phyloP scores from a whole-genome alignment of 2,797 vertebrate species.

The Meriones psammophilus region DNA sequence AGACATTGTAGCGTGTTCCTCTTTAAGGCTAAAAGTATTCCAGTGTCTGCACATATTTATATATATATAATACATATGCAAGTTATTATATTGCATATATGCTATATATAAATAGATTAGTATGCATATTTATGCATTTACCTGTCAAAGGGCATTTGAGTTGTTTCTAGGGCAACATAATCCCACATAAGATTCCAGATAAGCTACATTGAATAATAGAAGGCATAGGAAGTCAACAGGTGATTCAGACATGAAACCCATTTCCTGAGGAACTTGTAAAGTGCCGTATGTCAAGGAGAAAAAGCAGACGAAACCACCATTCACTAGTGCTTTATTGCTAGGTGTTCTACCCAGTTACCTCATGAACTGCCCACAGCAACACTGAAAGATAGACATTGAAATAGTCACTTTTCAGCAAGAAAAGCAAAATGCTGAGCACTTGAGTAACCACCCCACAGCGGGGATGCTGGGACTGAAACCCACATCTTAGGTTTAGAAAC shows the following conservation, averaged over 20 bases:
- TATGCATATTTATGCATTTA: not conserved
- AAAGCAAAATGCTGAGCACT: not conserved
- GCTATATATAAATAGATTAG: not conserved
- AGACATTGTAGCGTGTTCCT: not conserved
- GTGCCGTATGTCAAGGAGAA: not conserved
- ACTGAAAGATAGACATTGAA: not conserved
- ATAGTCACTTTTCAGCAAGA: not conserved
- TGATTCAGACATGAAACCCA: not conserved
- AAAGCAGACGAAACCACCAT: not conserved
- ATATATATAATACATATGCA: not conserved
- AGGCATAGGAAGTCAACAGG: not conserved
- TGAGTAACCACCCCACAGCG: not conserved
- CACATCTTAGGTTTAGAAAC: not conserved
- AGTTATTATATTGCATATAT: not conserved
- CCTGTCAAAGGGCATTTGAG: not conserved
- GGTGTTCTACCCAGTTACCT: not conserved
- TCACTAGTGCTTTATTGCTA: not conserved
- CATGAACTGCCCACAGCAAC: not conserved
- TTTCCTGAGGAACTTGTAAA: not conserved
- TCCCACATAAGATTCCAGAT: slow-evolving; percentile 6
- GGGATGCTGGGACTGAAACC: not conserved
- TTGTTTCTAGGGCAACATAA: slow-evolving; percentile 19
- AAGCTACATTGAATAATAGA: slow-evolving; percentile 20
- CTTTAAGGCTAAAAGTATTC: slow-evolving; percentile 3
- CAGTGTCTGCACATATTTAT: not conserved